Base-by-base conservation (phyloP, 2,113 vertebrate genomes). In the Macrotis lagotis region DNA sequence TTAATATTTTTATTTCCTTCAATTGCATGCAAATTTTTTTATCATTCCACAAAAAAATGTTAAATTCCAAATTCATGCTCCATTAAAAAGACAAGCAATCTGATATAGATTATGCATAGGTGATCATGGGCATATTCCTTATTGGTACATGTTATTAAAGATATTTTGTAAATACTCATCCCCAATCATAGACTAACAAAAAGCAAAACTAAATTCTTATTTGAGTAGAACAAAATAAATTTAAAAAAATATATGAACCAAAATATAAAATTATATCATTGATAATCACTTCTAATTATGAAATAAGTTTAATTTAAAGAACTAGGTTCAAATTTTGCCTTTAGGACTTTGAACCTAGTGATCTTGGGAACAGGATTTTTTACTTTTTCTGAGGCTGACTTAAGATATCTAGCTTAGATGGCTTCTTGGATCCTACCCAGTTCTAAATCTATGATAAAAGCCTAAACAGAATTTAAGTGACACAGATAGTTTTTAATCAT, bases 61-160 rank as follows among this genome's bases (percentile, higher is more conserved):
- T 66, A 28, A 52, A 25, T 55, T 55, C 25, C 53, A 55, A 55
- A 37, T 66, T 37, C 28, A 12, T 10, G 12, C 10, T 3, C 31
- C 11, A 3, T 66, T 66, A 12, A 66, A 4, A 16, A 66, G 12
- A 3, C 31, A 66, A 66, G 12, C 31, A 37, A 14, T 66, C 37
- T 37, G 55, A 59, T 28, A 59, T 31, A 37, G 11, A 3, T 37
- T 66, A 66, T 14, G 12, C 55, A 14, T 66, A 19, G 14, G 28
- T 12, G 37, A 11, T 66, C 28, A 66, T 37, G 3, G 2, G 37
- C 55, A 31, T 24, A 25, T 59, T 59, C 53, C 28, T 11, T 59
- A 59, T n/a, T 74, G n/a, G 3, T 95, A 48, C 90, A 92, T 90
- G 25, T 91, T 14, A 88, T 94, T 95, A 95, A 83, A 48, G 94